Base-by-base conservation (phyloP, 2,113 vertebrate species). In the Cromileptes altivelis region DNA sequence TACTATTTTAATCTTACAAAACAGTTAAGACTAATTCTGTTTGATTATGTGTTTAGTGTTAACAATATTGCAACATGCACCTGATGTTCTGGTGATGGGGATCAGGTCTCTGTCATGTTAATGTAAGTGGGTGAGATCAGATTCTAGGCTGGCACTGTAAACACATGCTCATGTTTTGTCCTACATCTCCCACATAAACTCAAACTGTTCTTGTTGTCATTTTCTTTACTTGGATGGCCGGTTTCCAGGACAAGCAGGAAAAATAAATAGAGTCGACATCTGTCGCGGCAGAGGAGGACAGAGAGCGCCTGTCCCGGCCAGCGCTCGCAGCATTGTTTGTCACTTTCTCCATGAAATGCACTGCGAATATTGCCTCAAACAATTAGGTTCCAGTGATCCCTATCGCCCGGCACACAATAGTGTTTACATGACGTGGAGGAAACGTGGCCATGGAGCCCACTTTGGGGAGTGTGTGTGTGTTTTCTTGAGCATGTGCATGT, bases 261-360 rank as follows among this genome's bases (percentile, higher is more conserved):
- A 89, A 92, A 87, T 80, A 89, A 92, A 90, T 84, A 87, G 19
- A 75, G 75, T 78, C 7, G 23, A 87, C 85, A 83, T 88, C 75
- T 85, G 80, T 71, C 5, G 25, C 60, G 57, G 85, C 27, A 57
- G 72, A 86, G 55, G 49, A 68, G 76, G 77, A 84, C 75, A 71
- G 69, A 64, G 82, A 61, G 85, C 73, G 57, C 62, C 73, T 74
- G 91, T 83, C 81, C 73, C 11, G 53, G 67, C 88, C 86, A 47
- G 79, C 64, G 88, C 75, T 85, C 40, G 64, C 76, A 42, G 73
- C 70, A 83, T 92, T 95, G 93, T 96, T 95, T 93, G 90, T 94
- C 94, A 96, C 95, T 96, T 96, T 96, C 95, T 93, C 94, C 86
- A 90, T 88, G 79, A 92, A 94, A 85, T 92, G 78, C 84, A 74